Base-by-base conservation (phyloP, 2,797 vertebrate genomes). In the Lepidocolaptes lacrymiger region DNA sequence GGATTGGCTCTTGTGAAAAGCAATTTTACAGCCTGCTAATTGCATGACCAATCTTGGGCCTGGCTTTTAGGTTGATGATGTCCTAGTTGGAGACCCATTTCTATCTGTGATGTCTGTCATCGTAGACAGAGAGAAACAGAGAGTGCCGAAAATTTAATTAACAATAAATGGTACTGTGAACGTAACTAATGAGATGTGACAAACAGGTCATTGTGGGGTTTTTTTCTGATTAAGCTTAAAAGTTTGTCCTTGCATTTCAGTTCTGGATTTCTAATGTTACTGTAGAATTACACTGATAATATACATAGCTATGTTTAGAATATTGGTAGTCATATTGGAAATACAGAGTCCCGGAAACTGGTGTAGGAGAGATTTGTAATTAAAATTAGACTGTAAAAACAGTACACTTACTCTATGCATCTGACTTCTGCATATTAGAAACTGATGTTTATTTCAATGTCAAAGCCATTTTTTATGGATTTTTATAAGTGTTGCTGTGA, bases 161-260 rank as follows among this genome's bases (percentile, higher is more conserved):
- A 66, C 27, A 85, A 22, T 44, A 44, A 87, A 69, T 15, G 5
- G 2, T 7, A 5, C 12, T 82, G 16, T 76, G 75, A 81, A 37
- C 15, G 19, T 49, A 58, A 46, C 4, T 72, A 75, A 59, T 13
- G 4, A 78, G 21, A 32, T 48, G 8, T 0, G 7, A 39, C 14
- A 61, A 72, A 37, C 11, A 37, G 14, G 36, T 61, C 17, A 58
- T 54, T 19, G 2, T 56, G 43, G 19, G 24, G 1, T 0, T 0
- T n/a, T 52, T 69, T 82, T 39, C 58, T 81, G 14, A 54, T 69
- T 76, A 62, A 66, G 9, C 19, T 78, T 68, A 56, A 81, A 92
- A 84, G 0, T 26, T 86, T 83, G 6, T 46, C 81, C 36, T 88
- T 56, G 46, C 68, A 39, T 58, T 84, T 78, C 4, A 6, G 7